phyloP scores from a whole-genome alignment of 1,140 invertebrate species.

The Drosophila chauvacae region DNA sequence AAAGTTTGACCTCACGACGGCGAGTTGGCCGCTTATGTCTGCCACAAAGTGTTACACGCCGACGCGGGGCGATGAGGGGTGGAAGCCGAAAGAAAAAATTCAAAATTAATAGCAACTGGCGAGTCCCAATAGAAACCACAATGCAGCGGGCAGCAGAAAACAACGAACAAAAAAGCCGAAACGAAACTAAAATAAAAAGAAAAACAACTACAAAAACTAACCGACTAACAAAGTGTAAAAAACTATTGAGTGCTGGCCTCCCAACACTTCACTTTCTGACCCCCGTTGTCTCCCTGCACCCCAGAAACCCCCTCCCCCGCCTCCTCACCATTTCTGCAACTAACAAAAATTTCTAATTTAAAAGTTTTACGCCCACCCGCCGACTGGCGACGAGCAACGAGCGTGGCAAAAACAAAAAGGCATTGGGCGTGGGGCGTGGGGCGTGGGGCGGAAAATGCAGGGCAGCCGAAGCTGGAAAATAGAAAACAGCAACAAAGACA shows the following conservation, averaged over 20 bases:
- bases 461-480: conserved; percentile 75
- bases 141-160: conserved; percentile 51
- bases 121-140: conserved; percentile 80
- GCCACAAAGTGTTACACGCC: conserved; percentile 57
- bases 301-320: neutral
- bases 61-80: neutral
- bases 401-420: conserved; percentile 52
- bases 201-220: conserved; percentile 66
- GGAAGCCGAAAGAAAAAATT: conserved; percentile 57
- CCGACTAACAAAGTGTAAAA: conserved; percentile 80
- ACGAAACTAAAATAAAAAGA: conserved; percentile 8
- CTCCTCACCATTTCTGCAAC: conserved; percentile 36
- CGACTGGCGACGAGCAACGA: conserved; percentile 44
- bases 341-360: conserved; percentile 83
- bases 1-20: conserved; percentile 63
- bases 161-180: conserved; percentile 1
- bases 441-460: conserved; percentile 30
- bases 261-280: conserved; percentile 52
- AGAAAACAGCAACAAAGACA: conserved; percentile 59
- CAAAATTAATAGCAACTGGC: conserved; percentile 82
- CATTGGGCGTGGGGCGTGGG: neutral
- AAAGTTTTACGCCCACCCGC: conserved; percentile 80
- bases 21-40: conserved; percentile 40
- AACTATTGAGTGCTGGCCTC: conserved; percentile 74
- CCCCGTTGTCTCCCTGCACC: conserved; percentile 1